A percentile compares a stretch with the other conserved stretches of the same genome.
Evolutionary conservation across 1,140 invertebrate genomes (phyloP).

Genomic region (Drosophila baimaii): DNA sequence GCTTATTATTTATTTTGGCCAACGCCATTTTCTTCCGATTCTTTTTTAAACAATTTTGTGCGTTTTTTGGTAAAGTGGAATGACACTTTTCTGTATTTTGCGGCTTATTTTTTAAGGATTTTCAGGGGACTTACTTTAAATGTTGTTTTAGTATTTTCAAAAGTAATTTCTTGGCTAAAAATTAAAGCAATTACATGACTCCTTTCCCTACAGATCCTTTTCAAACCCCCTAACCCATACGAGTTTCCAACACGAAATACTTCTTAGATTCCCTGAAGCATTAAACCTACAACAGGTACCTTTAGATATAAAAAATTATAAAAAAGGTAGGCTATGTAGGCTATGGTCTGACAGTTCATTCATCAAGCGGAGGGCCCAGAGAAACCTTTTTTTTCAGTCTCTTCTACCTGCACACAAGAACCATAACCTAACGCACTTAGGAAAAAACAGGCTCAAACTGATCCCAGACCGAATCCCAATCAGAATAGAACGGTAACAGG

Average conservation of each 20-base stretch:
- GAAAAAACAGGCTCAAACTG: slow-evolving; percentile 16
- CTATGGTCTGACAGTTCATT: slow-evolving; percentile 57
- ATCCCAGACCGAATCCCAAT: slow-evolving; percentile 40
- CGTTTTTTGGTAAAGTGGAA: slow-evolving; percentile 39
- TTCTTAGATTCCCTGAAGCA: neutral
- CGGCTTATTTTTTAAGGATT: neutral
- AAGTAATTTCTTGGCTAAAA: neutral
- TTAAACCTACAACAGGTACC: slow-evolving; percentile 42
- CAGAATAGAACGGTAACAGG: slow-evolving; percentile 54
- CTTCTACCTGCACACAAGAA: slow-evolving; percentile 38
- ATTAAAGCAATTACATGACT: neutral
- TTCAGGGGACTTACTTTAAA: neutral
- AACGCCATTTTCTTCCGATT: slow-evolving; percentile 45
- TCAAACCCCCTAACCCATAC: neutral
- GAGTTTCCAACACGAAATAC: too few species aligned
- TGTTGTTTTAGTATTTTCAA: too few species aligned
- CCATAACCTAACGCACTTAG: slow-evolving; percentile 62
- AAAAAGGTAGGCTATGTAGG: neutral
- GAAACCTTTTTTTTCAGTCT: slow-evolving; percentile 30
- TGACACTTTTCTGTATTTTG: slow-evolving; percentile 33
- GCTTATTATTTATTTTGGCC: slow-evolving; percentile 40
- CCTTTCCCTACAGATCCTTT: neutral
- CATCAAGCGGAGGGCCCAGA: slow-evolving; percentile 22
- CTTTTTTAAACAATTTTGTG: slow-evolving; percentile 24
- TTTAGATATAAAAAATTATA: neutral